phyloP scores from a whole-genome alignment of 2,888 invertebrate genomes.

The Atherix ibis region DNA sequence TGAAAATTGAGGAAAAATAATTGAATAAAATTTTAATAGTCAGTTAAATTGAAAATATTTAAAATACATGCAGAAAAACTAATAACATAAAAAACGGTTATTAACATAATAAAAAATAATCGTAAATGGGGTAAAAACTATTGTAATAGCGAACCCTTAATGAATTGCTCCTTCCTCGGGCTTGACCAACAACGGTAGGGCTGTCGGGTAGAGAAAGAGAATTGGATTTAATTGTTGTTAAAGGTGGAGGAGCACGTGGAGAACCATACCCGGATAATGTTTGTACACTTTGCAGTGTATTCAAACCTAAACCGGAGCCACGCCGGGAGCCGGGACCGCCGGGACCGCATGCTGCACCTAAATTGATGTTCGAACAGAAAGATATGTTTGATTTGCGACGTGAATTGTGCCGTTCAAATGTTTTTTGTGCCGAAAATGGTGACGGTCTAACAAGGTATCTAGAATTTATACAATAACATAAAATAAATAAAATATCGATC shows the following conservation, averaged over 20 bases:
- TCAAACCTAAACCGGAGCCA: slow-evolving; percentile 49
- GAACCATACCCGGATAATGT: slow-evolving; percentile 42
- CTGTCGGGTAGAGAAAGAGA: slow-evolving; percentile 79
- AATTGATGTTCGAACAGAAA: slow-evolving; percentile 67
- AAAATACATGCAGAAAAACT: too few species aligned
- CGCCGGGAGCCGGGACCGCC: slow-evolving; percentile 45
- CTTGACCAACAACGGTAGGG: slow-evolving; percentile 64
- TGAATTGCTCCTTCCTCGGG: slow-evolving; percentile 71
- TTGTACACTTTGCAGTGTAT: slow-evolving; percentile 33
- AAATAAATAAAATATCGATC: not conserved
- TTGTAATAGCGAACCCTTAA: slow-evolving; percentile 60
- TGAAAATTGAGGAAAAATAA: too few species aligned
- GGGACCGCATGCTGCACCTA: slow-evolving; percentile 42
- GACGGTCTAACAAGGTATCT: slow-evolving; percentile 87
- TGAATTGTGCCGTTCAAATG: slow-evolving; percentile 83
- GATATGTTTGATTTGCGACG: slow-evolving; percentile 81
- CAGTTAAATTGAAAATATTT: not conserved
- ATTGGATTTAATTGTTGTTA: slow-evolving; percentile 72
- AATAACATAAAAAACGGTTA: slow-evolving; percentile 13
- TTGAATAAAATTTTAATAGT: too few species aligned
- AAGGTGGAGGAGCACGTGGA: slow-evolving; percentile 55
- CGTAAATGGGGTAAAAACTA: too few species aligned
- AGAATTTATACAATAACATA: slow-evolving; percentile 22
- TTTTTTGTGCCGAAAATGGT: slow-evolving; percentile 89
- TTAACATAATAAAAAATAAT: too few species aligned